Evolutionary conservation across 2,888 invertebrate species (phyloP).

Genomic region (Melanostoma mellinum): DNA sequence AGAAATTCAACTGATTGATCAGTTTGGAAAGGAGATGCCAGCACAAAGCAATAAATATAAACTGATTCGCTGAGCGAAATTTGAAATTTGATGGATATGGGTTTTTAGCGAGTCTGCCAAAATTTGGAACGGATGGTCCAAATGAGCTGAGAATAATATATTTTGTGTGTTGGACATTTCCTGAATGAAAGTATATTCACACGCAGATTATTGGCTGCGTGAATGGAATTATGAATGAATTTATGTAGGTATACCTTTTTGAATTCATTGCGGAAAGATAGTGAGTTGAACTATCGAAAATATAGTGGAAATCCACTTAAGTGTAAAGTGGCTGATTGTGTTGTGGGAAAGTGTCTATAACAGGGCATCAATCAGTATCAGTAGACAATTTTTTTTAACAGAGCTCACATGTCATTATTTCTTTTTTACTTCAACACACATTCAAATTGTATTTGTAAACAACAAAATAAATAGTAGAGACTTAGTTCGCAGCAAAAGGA

Average conservation of each 20-base stretch:
- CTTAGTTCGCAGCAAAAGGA: too few species aligned
- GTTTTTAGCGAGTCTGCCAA: conserved; percentile 19
- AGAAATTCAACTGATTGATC: conserved; percentile 33
- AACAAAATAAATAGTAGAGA: too few species aligned
- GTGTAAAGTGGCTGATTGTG: too few species aligned
- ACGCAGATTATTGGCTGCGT: conserved; percentile 11
- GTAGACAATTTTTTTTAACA: too few species aligned
- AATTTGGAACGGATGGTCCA: conserved; percentile 45
- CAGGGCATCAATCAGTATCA: too few species aligned
- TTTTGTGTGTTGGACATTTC: conserved; percentile 4
- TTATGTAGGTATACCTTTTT: not conserved
- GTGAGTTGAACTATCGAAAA: too few species aligned
- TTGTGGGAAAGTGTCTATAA: too few species aligned
- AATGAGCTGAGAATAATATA: conserved; percentile 19
- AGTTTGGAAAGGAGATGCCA: conserved; percentile 6
- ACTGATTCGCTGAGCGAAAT: conserved; percentile 57
- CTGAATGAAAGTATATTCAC: conserved; percentile 25
- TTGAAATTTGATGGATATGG: conserved; percentile 42
- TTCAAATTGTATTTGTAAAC: too few species aligned
- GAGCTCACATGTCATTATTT: too few species aligned
- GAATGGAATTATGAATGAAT: conserved; percentile 29
- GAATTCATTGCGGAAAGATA: not conserved
- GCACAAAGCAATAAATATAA: conserved; percentile 45
- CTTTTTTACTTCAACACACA: too few species aligned
- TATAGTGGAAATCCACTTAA: too few species aligned